Percentiles rank a stretch among this genome's conserved stretches.
phyloP scores from a whole-genome alignment of 2,888 invertebrate species.

The Brachycybe producta region DNA sequence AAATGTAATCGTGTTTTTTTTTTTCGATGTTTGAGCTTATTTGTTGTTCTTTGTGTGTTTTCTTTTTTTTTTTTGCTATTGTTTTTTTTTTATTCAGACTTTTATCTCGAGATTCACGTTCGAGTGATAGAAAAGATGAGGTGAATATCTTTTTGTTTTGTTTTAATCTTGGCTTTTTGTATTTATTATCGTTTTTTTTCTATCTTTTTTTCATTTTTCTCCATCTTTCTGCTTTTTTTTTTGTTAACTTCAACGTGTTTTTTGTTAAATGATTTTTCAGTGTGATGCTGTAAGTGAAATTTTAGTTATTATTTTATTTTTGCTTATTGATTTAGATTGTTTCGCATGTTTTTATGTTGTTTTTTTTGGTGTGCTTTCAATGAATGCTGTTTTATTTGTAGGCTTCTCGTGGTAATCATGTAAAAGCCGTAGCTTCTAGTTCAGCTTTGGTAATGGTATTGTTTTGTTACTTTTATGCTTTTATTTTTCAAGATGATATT shows the following conservation, averaged over 20 bases:
- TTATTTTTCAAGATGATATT: too few relatives aligned
- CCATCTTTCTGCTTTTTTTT: neutral
- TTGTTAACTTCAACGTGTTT: too few relatives aligned
- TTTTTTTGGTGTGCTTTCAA: too few relatives aligned
- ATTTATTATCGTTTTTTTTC: slow-evolving; percentile 1
- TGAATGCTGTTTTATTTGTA: too few relatives aligned
- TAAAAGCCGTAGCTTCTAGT: too few relatives aligned
- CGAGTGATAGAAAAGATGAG: slow-evolving; percentile 7
- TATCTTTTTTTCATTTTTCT: slow-evolving; percentile 3
- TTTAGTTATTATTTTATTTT: neutral
- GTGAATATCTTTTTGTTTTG: neutral
- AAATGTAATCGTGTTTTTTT: neutral
- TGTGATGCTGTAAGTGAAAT: slow-evolving; percentile 15
- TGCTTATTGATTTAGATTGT: slow-evolving; percentile 9
- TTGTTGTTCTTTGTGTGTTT: neutral
- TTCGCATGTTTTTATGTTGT: slow-evolving; percentile 25
- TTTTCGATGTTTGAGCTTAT: neutral
- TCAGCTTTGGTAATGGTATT: too few relatives aligned
- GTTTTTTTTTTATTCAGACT: slow-evolving; percentile 11
- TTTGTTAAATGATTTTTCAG: slow-evolving; percentile 1
- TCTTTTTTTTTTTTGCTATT: slow-evolving; percentile 1
- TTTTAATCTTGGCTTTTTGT: neutral
- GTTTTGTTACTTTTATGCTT: too few relatives aligned
- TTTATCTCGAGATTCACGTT: slow-evolving; percentile 3
- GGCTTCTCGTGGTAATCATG: too few relatives aligned